These are phyloP conservation scores for Atherinosoma microstoma DNA, from an alignment of 2,797 vertebrate genomes.

Conservation along the genomic window DNA sequence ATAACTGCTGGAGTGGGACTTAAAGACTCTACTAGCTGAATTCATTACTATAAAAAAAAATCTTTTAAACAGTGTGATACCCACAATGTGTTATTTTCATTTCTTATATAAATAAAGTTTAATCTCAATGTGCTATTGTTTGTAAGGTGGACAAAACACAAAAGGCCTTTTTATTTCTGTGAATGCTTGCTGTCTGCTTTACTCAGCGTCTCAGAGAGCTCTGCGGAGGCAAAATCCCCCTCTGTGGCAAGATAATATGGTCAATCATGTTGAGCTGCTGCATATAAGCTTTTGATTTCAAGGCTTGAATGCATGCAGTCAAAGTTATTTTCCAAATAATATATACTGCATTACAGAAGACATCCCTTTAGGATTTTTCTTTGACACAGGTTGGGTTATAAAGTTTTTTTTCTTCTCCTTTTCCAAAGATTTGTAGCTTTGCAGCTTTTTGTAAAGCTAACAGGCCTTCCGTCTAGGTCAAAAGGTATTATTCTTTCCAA, in stretches of 20 bases:
- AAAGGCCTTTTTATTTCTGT: slow-evolving; percentile 21
- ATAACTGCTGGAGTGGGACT: neutral
- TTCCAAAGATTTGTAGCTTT: neutral
- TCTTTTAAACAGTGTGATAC: slow-evolving; percentile 27
- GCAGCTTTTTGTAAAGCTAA: neutral
- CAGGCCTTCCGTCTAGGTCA: slow-evolving; percentile 9
- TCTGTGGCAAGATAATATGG: slow-evolving; percentile 31
- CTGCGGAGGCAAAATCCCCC: slow-evolving; percentile 31
- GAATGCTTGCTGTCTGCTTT: slow-evolving; percentile 32
- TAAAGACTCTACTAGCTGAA: neutral
- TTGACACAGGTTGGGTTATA: neutral
- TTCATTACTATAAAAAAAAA: slow-evolving; percentile 14
- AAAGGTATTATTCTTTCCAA: neutral
- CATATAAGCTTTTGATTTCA: slow-evolving; percentile 29
- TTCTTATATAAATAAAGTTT: slow-evolving; percentile 3
- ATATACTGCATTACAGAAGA: slow-evolving; percentile 10
- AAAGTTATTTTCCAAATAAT: slow-evolving; percentile 17
- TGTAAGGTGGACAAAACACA: slow-evolving; percentile 21
- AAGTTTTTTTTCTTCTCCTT: neutral
- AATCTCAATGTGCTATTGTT: slow-evolving; percentile 30
- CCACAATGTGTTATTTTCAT: slow-evolving; percentile 18
- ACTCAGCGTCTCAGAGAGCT: slow-evolving; percentile 39
- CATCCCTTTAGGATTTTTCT: neutral
- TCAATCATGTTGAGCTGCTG: slow-evolving; percentile 16
- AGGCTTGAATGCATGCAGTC: slow-evolving; percentile 23